These are phyloP conservation scores for Mus caroli DNA, from an alignment of 2,797 vertebrate species.

Conservation along the genomic window DNA sequence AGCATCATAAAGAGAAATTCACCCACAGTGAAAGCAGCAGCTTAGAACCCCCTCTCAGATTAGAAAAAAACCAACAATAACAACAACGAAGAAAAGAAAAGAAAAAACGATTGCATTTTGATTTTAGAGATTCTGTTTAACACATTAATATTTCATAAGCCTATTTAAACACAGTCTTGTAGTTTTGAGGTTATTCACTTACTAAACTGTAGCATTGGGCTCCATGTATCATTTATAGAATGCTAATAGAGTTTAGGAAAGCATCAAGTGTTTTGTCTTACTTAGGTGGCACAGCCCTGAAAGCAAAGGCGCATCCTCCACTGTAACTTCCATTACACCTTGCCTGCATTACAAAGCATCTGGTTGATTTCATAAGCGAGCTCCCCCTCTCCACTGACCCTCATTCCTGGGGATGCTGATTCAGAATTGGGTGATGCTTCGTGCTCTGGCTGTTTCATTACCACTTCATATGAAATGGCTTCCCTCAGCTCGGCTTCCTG, in stretches of 20 bases:
- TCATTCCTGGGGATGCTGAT: not conserved
- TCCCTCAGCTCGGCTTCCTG: not conserved
- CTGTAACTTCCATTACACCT: not conserved
- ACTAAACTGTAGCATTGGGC: not conserved
- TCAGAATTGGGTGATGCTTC: not conserved
- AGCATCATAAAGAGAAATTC: not conserved
- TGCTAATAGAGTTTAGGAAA: not conserved
- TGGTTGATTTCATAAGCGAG: not conserved
- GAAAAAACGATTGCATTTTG: not conserved
- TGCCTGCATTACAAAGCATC: not conserved
- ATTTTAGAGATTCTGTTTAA: not conserved
- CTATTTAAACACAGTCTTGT: not conserved
- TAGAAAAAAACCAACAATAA: not conserved
- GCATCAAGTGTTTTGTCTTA: not conserved
- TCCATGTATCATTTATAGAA: not conserved
- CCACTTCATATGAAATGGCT: not conserved
- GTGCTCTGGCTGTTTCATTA: not conserved
- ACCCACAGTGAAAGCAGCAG: not conserved
- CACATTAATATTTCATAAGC: not conserved
- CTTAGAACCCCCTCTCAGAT: not conserved
- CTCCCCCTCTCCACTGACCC: not conserved
- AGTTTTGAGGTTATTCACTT: conserved; percentile 22
- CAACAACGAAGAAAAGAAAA: not conserved
- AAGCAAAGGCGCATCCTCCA: not conserved
- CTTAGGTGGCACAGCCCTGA: not conserved